Base-by-base conservation (phyloP, 2,113 vertebrate genomes). In the Ploceus nigricollis region DNA sequence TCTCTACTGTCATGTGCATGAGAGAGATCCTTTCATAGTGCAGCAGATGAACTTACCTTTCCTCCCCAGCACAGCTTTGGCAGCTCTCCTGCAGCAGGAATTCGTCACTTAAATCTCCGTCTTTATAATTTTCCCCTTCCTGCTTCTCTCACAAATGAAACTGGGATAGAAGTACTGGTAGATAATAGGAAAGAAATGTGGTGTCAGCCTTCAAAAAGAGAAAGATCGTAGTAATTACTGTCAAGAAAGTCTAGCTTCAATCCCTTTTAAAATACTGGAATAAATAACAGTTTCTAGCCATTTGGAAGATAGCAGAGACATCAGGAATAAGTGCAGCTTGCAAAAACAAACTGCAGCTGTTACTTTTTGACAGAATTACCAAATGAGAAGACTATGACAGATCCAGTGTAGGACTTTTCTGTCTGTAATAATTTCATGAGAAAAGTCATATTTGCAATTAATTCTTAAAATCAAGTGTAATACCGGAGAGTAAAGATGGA, bases 171-270 rank as follows among this genome's bases (percentile, higher is more conserved):
- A 72, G 87, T 53, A 47, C 28, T 48, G 53, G 83, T 75, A 94
- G 89, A 91, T 94, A 96, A 94, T 81, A 72, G 70, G 68, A 88
- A 94, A 88, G 63, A 91, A 87, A 85, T 69, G 69, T 94, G 69
- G n/a, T 84, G 87, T 78, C 96, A 92, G 57, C 72, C 56, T 87
- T 89, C 89, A 90, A 82, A 95, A 92, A 82, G 69, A 95, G 89
- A 94, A 92, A 91, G 95, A 94, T 91, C 9, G 0, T 95, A 61
- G 81, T 87, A 89, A 96, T 95, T 96, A 93, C 91, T 94, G 93
- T 94, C 94, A 96, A 42, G 89, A 80, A 94, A 93, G 70, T 91
- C 73, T 93, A 76, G 11, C 57, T 93, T 89, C 53, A 84, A 50
- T 87, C 45, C 61, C 17, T 80, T 64, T 91, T 50, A 93, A 96